These are phyloP conservation scores for Cynodonichthys magdalenae DNA, from an alignment of 2,797 vertebrate species.

Conservation along the genomic window DNA sequence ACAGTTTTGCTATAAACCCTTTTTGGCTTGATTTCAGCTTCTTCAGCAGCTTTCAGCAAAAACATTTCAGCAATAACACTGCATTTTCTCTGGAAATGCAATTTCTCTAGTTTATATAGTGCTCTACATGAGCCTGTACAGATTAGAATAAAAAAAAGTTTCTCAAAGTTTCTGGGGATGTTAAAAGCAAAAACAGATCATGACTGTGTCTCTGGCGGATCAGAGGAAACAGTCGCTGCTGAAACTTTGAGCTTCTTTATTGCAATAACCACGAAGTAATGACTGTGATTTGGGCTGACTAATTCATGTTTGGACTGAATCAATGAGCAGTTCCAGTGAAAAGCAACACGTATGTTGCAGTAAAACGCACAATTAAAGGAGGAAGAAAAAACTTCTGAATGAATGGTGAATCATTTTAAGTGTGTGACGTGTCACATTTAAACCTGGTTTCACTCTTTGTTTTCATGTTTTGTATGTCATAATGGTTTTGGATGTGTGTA, in stretches of 20 bases:
- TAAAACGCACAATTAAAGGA: too few relatives aligned
- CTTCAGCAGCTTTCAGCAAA: too few relatives aligned
- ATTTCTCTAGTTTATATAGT: too few relatives aligned
- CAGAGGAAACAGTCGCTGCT: background rate
- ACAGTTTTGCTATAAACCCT: too few relatives aligned
- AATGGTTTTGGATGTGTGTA: background rate
- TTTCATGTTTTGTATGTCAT: background rate
- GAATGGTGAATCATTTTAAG: background rate
- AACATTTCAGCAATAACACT: too few relatives aligned
- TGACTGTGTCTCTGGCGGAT: background rate
- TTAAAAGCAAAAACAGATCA: background rate
- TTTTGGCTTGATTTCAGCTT: too few relatives aligned
- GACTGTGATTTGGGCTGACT: conserved; percentile 9
- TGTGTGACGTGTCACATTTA: background rate
- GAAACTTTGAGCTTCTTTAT: background rate
- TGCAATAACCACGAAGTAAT: conserved; percentile 1
- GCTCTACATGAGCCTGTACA: too few relatives aligned
- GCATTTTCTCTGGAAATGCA: too few relatives aligned
- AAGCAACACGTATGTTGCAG: background rate
- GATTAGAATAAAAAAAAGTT: too few relatives aligned
- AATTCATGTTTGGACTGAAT: conserved; percentile 16
- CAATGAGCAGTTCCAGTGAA: background rate
- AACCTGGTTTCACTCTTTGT: too few relatives aligned
- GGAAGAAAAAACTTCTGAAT: background rate
- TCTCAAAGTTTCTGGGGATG: too few relatives aligned